Base-by-base conservation (phyloP, 2,797 vertebrate species). In the Bufotes viridis region DNA sequence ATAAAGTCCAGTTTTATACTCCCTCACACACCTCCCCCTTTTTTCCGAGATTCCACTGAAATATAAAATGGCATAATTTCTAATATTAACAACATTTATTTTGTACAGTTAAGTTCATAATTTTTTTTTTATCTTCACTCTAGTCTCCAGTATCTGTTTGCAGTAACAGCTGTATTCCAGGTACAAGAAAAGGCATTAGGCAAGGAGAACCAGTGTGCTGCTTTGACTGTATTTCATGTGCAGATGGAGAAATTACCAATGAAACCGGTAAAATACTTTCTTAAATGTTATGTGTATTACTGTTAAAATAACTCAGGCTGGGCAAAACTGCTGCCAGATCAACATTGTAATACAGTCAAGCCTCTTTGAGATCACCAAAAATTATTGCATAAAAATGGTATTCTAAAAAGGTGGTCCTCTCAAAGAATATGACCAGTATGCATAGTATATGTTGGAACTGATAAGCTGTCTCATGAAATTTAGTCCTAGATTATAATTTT, bases 101-200 rank as follows among this genome's bases (percentile, higher is more conserved):
- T 55, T 55, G 13, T 15, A 20, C 17, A 80, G 9, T 18, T 24
- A 61, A 17, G 14, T 69, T 55, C 4, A 70, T 79, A 8, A 1
- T 6, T 5, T 15, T 24, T 20, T 67, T 53, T 34, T 84, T 4
- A 8, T n/a, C 13, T 57, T 51, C 53, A 82, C 20, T 84, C 57
- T 91, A 97, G 97, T 87, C 92, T 81, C 96, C 96, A 7, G 93
- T 93, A 10, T 97, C 96, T 0, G 94, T 97, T 88, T 97, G 96
- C 90, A 96, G 95, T 60, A 94, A 91, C 0, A 80, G 90, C 7
- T 93, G 93, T 72, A 72, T 24, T 69, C 90, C 92, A 0, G 91
- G 91, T 7, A 92, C 90, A 17, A 8, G 29, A 55, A 94, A 91
- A 67, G 91, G 91, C 9, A 92, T 91, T 87, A 81, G 51, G 10